phyloP scores from a whole-genome alignment of 1,140 invertebrate genomes.

The Solenopsis fugax region DNA sequence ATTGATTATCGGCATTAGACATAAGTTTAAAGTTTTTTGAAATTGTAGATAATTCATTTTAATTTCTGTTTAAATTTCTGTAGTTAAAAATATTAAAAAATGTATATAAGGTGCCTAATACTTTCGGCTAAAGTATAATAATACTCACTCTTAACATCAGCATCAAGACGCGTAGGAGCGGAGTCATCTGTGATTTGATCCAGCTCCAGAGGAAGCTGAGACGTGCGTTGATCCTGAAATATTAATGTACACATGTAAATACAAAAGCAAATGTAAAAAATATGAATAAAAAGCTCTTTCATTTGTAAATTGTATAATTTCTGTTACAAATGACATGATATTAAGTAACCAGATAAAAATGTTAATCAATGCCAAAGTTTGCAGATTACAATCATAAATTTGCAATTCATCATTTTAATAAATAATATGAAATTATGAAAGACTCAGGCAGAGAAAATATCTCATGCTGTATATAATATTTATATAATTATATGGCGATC shows the following conservation, averaged over 20 bases:
- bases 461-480: slow-evolving; percentile 14
- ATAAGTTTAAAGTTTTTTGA: no score
- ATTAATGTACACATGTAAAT: background rate
- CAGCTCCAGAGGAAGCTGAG: slow-evolving; percentile 94
- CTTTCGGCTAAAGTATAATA: background rate
- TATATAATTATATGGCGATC: background rate
- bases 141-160: slow-evolving; percentile 90
- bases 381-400: slow-evolving; percentile 2
- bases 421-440: background rate
- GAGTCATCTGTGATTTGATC: slow-evolving; percentile 93
- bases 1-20: no score
- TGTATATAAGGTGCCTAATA: no score
- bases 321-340: slow-evolving; percentile 18
- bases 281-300: background rate
- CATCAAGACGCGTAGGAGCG: slow-evolving; percentile 92
- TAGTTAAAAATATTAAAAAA: no score
- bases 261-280: background rate
- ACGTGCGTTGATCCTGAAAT: slow-evolving; percentile 93
- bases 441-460: slow-evolving; percentile 1
- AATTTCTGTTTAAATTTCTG: no score
- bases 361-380: background rate
- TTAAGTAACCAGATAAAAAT: slow-evolving; percentile 23
- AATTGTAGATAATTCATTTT: no score
- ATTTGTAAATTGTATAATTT: background rate
- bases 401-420: background rate